These are phyloP conservation scores for Agonopterix subpropinquella DNA, from an alignment of 2,888 invertebrate species.

Conservation along the genomic window DNA sequence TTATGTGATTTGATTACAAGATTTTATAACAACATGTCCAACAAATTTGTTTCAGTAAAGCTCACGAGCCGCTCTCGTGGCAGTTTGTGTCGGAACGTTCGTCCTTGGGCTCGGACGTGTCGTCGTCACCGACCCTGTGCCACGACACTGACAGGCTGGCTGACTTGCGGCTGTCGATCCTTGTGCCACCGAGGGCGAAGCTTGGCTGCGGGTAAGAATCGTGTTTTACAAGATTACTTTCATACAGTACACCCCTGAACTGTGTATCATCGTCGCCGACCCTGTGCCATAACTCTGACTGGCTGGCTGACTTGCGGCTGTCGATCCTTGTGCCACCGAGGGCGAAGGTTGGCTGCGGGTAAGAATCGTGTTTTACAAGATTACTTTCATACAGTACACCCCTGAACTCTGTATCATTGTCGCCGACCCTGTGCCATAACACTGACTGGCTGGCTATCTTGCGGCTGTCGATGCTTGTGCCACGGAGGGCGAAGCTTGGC, in stretches of 20 bases:
- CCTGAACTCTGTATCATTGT: slow-evolving; percentile 70
- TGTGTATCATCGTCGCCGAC: slow-evolving; percentile 70
- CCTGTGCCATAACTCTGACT: slow-evolving; percentile 63
- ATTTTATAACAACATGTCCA: too few species aligned
- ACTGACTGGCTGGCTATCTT: slow-evolving; percentile 78
- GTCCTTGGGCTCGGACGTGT: slow-evolving; percentile 74
- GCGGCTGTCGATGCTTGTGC: slow-evolving; percentile 85
- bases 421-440: slow-evolving; percentile 64
- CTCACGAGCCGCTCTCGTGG: slow-evolving; percentile 88
- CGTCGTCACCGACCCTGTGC: slow-evolving; percentile 62
- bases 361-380: slow-evolving; percentile 45
- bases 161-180: slow-evolving; percentile 84
- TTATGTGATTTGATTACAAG: too few species aligned
- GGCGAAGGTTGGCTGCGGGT: slow-evolving; percentile 91
- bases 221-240: too few species aligned
- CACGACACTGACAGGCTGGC: slow-evolving; percentile 71
- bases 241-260: slow-evolving; percentile 31
- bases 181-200: slow-evolving; percentile 88
- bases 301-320: slow-evolving; percentile 81
- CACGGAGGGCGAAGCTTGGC: slow-evolving; percentile 88
- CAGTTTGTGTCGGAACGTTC: slow-evolving; percentile 81
- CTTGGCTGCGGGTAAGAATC: slow-evolving; percentile 88
- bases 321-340: slow-evolving; percentile 88
- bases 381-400: neutral
- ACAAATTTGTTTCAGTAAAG: slow-evolving; percentile 71